Evolutionary conservation across 2,888 invertebrate genomes (phyloP).

Genomic region (Phalera bucephala): DNA sequence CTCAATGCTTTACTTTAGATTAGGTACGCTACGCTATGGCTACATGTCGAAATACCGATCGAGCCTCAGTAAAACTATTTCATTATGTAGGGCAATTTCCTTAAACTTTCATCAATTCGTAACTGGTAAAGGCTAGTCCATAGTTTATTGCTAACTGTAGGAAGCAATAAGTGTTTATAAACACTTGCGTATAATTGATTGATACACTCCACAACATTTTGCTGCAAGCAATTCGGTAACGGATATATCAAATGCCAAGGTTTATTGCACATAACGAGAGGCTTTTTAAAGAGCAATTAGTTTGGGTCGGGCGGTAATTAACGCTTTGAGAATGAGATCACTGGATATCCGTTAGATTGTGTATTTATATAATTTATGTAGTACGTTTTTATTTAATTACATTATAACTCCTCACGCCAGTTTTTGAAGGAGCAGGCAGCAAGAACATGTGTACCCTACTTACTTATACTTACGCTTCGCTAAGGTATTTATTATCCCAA

Average conservation of each 20-base stretch:
- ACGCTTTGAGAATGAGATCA: constrained; percentile 1
- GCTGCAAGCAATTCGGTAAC: constrained; percentile 44
- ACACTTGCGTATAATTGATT: constrained; percentile 35
- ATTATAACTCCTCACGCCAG: not conserved
- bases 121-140: not conserved
- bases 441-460: no score
- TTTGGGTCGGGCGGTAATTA: not conserved
- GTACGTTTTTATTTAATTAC: not conserved
- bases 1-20: no score
- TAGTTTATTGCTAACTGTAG: constrained; percentile 14
- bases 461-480: no score
- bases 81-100: no score
- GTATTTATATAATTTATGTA: not conserved
- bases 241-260: constrained; percentile 62
- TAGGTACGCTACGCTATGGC: no score
- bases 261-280: constrained; percentile 38
- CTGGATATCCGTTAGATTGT: constrained; percentile 1
- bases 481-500: no score
- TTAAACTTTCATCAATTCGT: no score
- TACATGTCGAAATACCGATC: not conserved
- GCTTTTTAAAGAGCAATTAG: constrained; percentile 13
- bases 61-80: not conserved
- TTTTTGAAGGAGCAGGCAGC: no score
- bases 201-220: constrained; percentile 45
- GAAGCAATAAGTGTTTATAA: constrained; percentile 2